Evolutionary conservation across 2,888 invertebrate species (phyloP).

Genomic region (Sarcophaga rosellei): DNA sequence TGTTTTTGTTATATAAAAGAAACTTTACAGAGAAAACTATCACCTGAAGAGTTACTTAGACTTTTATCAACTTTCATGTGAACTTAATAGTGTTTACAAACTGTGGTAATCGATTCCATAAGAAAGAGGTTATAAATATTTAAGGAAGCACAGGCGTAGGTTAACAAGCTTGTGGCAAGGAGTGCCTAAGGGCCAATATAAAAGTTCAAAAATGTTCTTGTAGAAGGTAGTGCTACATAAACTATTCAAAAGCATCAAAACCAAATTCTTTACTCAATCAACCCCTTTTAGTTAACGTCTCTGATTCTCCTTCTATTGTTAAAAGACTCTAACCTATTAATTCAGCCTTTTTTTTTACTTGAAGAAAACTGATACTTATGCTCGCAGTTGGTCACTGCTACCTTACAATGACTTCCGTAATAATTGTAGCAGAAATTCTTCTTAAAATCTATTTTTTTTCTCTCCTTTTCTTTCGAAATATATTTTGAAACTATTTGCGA

Average conservation of each 20-base stretch:
- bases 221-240: too few relatives aligned
- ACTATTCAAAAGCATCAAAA: too few relatives aligned
- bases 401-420: constrained; percentile 55
- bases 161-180: neutral
- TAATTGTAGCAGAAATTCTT: constrained; percentile 47
- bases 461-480: neutral
- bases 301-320: neutral
- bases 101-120: constrained; percentile 43
- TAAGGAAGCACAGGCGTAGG: constrained; percentile 12
- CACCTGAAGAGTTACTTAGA: neutral
- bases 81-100: constrained; percentile 27
- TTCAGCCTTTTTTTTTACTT: neutral
- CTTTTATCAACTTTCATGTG: constrained; percentile 2
- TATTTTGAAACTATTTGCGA: constrained; percentile 7
- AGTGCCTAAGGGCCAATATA: too few relatives aligned
- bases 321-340: neutral
- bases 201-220: too few relatives aligned
- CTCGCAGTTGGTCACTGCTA: neutral
- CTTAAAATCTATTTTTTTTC: constrained; percentile 29
- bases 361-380: neutral
- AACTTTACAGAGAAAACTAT: constrained; percentile 4
- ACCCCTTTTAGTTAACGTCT: too few relatives aligned
- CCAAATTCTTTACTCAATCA: too few relatives aligned
- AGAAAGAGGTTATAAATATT: constrained; percentile 27
- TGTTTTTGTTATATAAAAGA: too few relatives aligned